Evolutionary conservation across 2,113 vertebrate species (phyloP), one percentile per base, ranked within the genome.

Genomic region (Cromileptes altivelis): DNA sequence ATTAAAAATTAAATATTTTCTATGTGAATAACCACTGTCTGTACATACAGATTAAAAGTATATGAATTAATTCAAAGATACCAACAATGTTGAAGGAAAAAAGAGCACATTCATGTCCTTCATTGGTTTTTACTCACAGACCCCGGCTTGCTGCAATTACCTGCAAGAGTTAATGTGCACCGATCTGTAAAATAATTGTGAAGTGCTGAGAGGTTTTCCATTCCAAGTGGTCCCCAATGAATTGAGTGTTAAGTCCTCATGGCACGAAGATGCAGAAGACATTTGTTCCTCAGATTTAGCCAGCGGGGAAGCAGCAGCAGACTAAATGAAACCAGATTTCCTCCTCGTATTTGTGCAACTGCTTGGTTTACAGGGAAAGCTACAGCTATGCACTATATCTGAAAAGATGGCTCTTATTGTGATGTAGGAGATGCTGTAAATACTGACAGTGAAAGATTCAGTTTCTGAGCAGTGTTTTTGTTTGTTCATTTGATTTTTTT

Each of bases 131-230:
- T 78, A 84, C 62, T 77, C 76, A 82, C 64, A 81, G 40, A 81
- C n/a, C 23, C 47, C 3, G 63, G 55, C 27, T 69, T 65, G 70
- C 86, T 79, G 80, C 74, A 93, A 92, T 95, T 93, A 92, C 86
- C 85, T 92, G 91, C 90, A 89, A 89, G 89, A 91, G 91, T 90
- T 93, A 89, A 93, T 71, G 85, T 89, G 86, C 87, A 82, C 80
- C 77, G 86, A 93, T 93, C 80, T 93, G 91, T 90, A 90, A 92
- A 93, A 88, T 92, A 91, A 91, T 93, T 85, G 83, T 72, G 78
- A 91, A 92, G 89, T 87, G 90, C 88, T 93, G 91, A 92, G 90
- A 91, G 90, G 81, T 86, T 93, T 94, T 89, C 71, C 85, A 70
- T 85, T 88, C 83, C 84, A 90, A 89, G 90, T 87, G 88, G 75